Conservation (phyloP, 2,797 vertebrate genomes). For the Thalassophryne amazonica region DNA sequence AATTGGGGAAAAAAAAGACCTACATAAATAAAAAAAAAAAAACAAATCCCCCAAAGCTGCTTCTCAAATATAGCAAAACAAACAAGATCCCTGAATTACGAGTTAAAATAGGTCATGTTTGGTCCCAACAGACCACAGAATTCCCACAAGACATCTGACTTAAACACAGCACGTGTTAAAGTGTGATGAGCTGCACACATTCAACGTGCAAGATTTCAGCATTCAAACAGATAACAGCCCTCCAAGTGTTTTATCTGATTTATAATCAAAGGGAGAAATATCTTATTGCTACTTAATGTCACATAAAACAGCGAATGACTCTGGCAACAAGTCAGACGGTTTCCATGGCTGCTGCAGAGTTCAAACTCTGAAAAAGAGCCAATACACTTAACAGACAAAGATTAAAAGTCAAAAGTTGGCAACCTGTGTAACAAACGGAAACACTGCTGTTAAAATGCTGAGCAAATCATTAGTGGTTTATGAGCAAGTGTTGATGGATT, state of each 20-base stretch:
- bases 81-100: not conserved
- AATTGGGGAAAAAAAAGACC: conserved; percentile 23
- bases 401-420: not conserved
- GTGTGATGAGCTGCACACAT: not conserved
- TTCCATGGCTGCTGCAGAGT: not conserved
- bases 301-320: not conserved
- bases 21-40: not conserved
- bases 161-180: not conserved
- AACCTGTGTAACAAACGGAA: not conserved
- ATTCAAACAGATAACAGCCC: not conserved
- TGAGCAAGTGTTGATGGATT: not conserved
- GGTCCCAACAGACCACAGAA: not conserved
- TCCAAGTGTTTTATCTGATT: not conserved
- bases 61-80: not conserved
- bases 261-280: not conserved
- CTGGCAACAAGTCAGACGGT: not conserved
- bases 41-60: not conserved
- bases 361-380: not conserved
- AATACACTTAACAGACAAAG: not conserved
- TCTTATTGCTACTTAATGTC: not conserved
- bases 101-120: not conserved
- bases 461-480: not conserved
- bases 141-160: not conserved
- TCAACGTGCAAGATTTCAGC: not conserved
- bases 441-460: not conserved